phyloP scores from a whole-genome alignment of 1,140 invertebrate species.

The Papilio polyxenes region DNA sequence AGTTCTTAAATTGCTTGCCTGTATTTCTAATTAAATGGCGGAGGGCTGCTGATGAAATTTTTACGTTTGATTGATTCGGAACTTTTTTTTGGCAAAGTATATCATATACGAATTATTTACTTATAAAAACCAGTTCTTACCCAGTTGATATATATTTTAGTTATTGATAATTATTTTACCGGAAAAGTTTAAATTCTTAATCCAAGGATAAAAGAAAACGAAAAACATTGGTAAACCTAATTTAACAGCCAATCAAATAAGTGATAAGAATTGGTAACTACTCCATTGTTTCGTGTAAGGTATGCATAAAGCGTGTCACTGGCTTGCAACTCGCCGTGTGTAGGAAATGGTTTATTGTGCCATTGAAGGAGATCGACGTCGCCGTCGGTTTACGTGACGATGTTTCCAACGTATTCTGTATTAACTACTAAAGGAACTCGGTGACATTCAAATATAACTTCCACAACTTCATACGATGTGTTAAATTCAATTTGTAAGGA shows the following conservation, averaged over 20 bases:
- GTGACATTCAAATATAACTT: not conserved
- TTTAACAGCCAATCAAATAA: not conserved
- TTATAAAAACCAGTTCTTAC: not conserved
- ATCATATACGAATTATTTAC: not conserved
- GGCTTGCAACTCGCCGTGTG: not conserved
- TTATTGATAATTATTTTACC: not conserved
- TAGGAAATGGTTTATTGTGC: conserved; percentile 12
- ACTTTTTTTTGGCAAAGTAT: not conserved
- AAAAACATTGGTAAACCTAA: not conserved
- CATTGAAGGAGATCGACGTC: not conserved
- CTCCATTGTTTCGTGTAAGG: not conserved
- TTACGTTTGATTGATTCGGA: not conserved
- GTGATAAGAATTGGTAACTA: not conserved
- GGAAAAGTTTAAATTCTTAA: not conserved
- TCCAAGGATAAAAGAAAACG: not conserved
- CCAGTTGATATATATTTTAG: not conserved
- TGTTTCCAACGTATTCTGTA: not conserved
- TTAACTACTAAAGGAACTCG: not conserved
- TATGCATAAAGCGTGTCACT: not conserved
- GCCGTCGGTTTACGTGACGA: not conserved
- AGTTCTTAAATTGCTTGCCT: not conserved
- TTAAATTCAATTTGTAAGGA: not conserved
- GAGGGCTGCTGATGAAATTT: not conserved
- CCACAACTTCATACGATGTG: not conserved
- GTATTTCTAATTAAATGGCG: not conserved